Base-by-base conservation (phyloP, 2,888 invertebrate genomes). In the Encarsia formosa region DNA sequence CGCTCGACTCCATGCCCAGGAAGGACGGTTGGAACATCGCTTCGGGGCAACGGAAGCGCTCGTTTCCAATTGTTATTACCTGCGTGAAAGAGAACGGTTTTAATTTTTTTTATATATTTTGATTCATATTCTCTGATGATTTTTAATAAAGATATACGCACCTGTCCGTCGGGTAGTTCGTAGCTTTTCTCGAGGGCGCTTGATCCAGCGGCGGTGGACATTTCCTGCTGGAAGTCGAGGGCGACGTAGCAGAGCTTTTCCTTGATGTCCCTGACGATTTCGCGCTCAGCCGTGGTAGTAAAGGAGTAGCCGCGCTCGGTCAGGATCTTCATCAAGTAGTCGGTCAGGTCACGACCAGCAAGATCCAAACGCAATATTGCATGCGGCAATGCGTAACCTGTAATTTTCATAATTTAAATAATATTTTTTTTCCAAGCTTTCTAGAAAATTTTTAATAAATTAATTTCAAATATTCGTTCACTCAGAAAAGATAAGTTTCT, bases 251-350 rank as follows among this genome's bases (percentile, higher is more conserved):
- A 93, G 63, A 93, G 80, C 78, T 93, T 94, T 75, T 93, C 92
- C 79, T 93, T 93, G 78, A 95, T 93, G 77, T 95, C 93, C 66
- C 93, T 86, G 58, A 94, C 94, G 72, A 94, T 94, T 82, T 94
- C 94, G 69, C 91, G 81, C 65, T 83, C 83, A 47, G 82, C 78
- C 13, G 79, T 79, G 42, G 79, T 79, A 32, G 79, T 79, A 67
- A 80, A 80, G 35, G 77, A 76, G 68, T 80, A 80, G 39, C 80
- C 80, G 34, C 80, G 74, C 63, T 80, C 80, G 15, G 79, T 79
- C 44, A 82, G 73, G 68, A 82, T 80, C 69, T 81, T 81, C 79
- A 81, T 81, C 40, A 79, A 73, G 65, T 79, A 81, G 67, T 82
- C 81, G 22, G 82, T 82, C 55, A 82, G 72, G 65, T 81, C 81